Evolutionary conservation across 2,113 vertebrate genomes (phyloP), one percentile per base, ranked within the genome.

Genomic region (Oryzias curvinotus): DNA sequence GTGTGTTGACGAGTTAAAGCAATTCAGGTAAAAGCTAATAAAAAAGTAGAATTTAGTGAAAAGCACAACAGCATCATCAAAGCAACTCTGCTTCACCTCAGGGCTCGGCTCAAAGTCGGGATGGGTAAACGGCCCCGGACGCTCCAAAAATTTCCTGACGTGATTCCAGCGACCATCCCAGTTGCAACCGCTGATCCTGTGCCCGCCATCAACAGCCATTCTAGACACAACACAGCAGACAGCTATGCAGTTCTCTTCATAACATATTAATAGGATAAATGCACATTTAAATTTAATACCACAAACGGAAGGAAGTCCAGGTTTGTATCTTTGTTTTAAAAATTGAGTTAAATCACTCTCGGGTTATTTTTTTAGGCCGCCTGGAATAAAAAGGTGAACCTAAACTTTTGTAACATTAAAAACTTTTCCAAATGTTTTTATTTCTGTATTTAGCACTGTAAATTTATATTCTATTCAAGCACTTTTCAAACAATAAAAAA

Each of bases 151-250:
- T 90, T 96, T 99, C 93, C 87, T 96, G 80, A 98, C 94, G 85
- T 98, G 97, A 93, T 94, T 96, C 96, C 96, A 99, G 85, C 96
- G 94, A 85, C 95, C 96, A 71, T 96, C 94, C 96, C 97, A 99
- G 90, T 96, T 94, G 91, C 91, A 94, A 52, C 74, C 69, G 90
- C 88, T 87, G 80, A 92, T 93, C 91, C 90, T 91, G 93, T 94
- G 95, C 93, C 92, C 94, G 83, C 94, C 93, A 93, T 97, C 97
- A 90, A 96, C 94, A 93, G 96, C 96, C 96, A 99, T 98, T 94
- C 97, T 98, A 91, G 84, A 92, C 88, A 92, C 91, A 92, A 92
- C 91, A 95, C 47, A 62, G 14, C n/a, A 46, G 57, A 14, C 79
- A 15, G 59, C 56, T 1, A 48, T 19, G n/a, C n/a, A 12, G 8